Base-by-base conservation (phyloP, 2,113 vertebrate genomes). In the Dunckerocampus dactyliophorus region DNA sequence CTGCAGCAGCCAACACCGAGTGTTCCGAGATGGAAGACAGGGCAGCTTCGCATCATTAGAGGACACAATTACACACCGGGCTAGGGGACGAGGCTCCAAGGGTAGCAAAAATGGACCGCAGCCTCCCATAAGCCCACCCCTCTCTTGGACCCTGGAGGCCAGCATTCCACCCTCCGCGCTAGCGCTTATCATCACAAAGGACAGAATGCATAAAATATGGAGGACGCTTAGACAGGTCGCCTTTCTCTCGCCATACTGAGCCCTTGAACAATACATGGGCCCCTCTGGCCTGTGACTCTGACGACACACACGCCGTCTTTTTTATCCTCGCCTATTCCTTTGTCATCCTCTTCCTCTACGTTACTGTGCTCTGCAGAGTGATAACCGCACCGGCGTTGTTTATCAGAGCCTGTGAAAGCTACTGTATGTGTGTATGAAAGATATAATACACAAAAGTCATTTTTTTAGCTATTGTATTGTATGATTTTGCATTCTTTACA, bases 161-260 rank as follows among this genome's bases (percentile, higher is more conserved):
- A 82, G 80, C 86, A 87, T 87, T 87, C 85, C 77, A 82, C 83
- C 87, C 85, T 84, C 79, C 47, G 63, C 66, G 47, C 86, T 87
- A 82, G 84, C 76, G 86, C 90, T 92, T 91, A 88, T 90, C 89
- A 90, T 92, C 88, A 91, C 90, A 92, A 91, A 90, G 84, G 85
- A 79, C 79, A 87, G 89, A 89, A 91, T 91, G 88, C 88, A 91
- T 92, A 88, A 90, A 92, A 89, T 88, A 89, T 86, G 86, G 89
- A 84, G 88, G 85, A 88, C 87, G 83, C 85, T 86, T 83, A 87
- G 87, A 90, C 81, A 88, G 88, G 88, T 89, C 71, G 82, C 84
- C 78, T 85, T 85, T 89, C 84, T 88, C 80, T 87, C 80, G 80
- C 77, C 73, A 81, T 77, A 63, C 81, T 78, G 83, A 88, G 83